Base-by-base conservation (phyloP, 2,113 vertebrate species). In the Campylorhamphus procurvoides region DNA sequence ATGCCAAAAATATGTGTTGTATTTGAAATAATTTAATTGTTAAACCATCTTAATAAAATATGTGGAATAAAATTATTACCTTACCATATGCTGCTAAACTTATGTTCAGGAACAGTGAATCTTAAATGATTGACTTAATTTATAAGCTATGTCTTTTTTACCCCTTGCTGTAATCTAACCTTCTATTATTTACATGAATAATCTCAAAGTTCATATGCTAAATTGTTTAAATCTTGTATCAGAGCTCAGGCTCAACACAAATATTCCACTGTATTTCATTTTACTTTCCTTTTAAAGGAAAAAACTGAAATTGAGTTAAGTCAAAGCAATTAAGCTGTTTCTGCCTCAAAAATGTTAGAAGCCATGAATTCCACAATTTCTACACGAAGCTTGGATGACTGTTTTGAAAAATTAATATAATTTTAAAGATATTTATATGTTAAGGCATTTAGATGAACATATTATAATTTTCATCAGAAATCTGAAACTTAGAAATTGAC, bases 1-100 rank as follows among this genome's bases (percentile, higher is more conserved):
- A 94, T 97, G 76, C 64, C 69, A 96, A 97, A 97, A 96, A 96
- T 89, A 95, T 74, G 96, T 91, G 93, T 87, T 64, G 87, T 81
- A 47, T 75, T 90, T 94, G 94, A 97, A 98, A 95, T 96, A 93
- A 55, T 97, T 97, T 97, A 98, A 97, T 93, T 96, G 97, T 96
- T 95, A 86, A 90, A 77, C 64, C 84, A 97, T 93, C 94, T 95
- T 96, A 92, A 93, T 91, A 90, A 97, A 96, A 93, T 90, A 80
- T 69, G 87, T 76, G 20, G 27, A 73, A 93, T 77, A 66, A 96
- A 97, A 97, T 64, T 18, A 96, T 95, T 95, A 75, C 44, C 53
- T 89, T 92, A 79, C 62, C 84, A 88, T 89, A 92, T 72, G 63
- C 79, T 96, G 73, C 76, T 95, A 91, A 96, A 94, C 39, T 96